These are phyloP conservation scores for Alauda arvensis DNA, from an alignment of 2,797 vertebrate genomes.

Conservation along the genomic window DNA sequence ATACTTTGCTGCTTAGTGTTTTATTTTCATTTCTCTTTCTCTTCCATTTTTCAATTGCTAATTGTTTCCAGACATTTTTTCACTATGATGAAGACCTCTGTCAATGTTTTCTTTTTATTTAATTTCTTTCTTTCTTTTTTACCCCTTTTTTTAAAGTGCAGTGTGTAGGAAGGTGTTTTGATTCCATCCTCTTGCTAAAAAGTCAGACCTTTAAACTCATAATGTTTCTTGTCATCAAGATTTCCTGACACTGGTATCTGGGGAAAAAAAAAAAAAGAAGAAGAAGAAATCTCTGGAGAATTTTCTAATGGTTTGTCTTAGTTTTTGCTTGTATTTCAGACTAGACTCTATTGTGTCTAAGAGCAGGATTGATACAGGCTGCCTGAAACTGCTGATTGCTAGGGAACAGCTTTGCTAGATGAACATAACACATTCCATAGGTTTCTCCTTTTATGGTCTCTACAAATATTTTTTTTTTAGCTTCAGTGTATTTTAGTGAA, in stretches of 20 bases:
- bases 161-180: neutral
- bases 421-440: constrained; percentile 35
- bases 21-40: neutral
- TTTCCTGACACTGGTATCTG: neutral
- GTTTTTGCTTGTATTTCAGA: neutral
- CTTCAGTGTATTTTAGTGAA: constrained; percentile 15
- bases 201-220: neutral
- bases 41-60: constrained; percentile 5
- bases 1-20: neutral
- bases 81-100: neutral
- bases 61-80: constrained; percentile 38
- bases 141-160: neutral
- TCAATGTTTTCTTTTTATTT: neutral
- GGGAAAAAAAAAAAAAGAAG: no score
- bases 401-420: constrained; percentile 45
- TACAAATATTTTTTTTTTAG: constrained; percentile 36
- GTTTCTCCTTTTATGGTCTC: constrained; percentile 58
- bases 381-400: constrained; percentile 33
- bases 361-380: constrained; percentile 16
- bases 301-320: constrained; percentile 27
- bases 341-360: constrained; percentile 36
- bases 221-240: neutral
- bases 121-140: neutral
- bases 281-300: neutral
- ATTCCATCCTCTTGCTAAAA: neutral